Conservation (phyloP, 2,797 vertebrate genomes). For the Pteronotus mesoamericanus region DNA sequence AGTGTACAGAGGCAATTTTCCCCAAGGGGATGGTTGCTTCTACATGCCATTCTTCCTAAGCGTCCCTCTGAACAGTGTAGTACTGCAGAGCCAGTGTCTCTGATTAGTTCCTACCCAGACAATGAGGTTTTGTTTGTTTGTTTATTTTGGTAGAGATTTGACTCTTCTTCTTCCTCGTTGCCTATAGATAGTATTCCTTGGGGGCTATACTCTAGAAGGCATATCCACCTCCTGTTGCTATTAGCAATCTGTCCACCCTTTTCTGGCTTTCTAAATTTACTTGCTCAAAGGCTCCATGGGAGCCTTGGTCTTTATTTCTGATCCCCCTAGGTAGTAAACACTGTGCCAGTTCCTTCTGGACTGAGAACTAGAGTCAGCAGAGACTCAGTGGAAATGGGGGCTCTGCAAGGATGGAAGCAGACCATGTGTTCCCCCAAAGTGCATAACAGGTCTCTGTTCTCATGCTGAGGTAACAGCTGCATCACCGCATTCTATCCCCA, state of each 20-base stretch:
- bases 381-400: conserved; percentile 44
- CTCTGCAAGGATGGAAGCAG: conserved; percentile 41
- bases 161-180: not conserved
- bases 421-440: not conserved
- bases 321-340: conserved; percentile 66
- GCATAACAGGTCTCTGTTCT: conserved; percentile 35
- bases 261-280: conserved; percentile 61
- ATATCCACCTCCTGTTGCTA: not conserved
- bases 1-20: conserved; percentile 1
- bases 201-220: not conserved
- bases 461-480: conserved; percentile 62
- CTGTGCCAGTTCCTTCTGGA: conserved; percentile 63
- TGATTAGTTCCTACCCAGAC: not conserved
- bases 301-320: conserved; percentile 57
- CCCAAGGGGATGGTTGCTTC: not conserved
- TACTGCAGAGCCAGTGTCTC: not conserved
- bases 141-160: not conserved
- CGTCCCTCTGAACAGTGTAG: not conserved
- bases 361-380: conserved; percentile 37
- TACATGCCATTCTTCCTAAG: not conserved
- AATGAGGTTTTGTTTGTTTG: not conserved
- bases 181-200: not conserved
- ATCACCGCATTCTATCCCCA: not conserved
- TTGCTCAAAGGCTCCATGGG: conserved; percentile 57
- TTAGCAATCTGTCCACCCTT: conserved; percentile 66